These are phyloP conservation scores for Mythimna impura DNA, from an alignment of 2,888 invertebrate species.

Conservation along the genomic window DNA sequence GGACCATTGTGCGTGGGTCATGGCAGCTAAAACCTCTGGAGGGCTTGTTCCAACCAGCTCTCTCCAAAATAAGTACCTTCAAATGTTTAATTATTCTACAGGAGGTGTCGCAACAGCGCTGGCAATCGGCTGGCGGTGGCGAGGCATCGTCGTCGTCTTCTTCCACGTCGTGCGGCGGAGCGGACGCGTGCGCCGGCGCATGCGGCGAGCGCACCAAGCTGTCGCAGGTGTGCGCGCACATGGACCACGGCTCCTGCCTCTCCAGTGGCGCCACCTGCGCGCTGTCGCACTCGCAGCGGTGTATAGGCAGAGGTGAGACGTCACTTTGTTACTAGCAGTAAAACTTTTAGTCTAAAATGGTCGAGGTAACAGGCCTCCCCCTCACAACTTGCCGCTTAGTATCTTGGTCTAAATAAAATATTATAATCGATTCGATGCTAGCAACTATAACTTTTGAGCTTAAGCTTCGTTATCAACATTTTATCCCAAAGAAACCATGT, in stretches of 20 bases:
- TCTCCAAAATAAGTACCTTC: no score
- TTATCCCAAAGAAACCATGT: neutral
- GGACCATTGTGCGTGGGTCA: no score
- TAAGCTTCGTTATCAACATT: no score
- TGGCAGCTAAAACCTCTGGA: no score
- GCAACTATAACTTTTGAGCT: no score
- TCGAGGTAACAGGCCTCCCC: no score
- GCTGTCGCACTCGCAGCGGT: slow-evolving; percentile 84
- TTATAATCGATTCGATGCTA: no score
- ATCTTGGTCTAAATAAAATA: no score
- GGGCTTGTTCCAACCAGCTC: no score
- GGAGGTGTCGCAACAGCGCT: slow-evolving; percentile 84
- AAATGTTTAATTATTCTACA: slow-evolving; percentile 44
- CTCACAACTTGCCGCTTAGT: no score
- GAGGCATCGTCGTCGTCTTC: slow-evolving; percentile 73
- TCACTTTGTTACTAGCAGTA: neutral
- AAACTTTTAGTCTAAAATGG: no score
- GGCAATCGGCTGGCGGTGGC: slow-evolving; percentile 81
- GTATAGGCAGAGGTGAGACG: slow-evolving; percentile 84
- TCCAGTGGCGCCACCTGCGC: slow-evolving; percentile 82
- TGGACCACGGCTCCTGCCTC: slow-evolving; percentile 86
- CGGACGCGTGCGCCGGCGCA: slow-evolving; percentile 72
- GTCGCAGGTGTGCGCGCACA: slow-evolving; percentile 83
- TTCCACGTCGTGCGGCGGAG: slow-evolving; percentile 70
- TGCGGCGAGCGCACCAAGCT: slow-evolving; percentile 80